Conservation (phyloP, 2,797 vertebrate genomes). For the Apogon talboti region DNA sequence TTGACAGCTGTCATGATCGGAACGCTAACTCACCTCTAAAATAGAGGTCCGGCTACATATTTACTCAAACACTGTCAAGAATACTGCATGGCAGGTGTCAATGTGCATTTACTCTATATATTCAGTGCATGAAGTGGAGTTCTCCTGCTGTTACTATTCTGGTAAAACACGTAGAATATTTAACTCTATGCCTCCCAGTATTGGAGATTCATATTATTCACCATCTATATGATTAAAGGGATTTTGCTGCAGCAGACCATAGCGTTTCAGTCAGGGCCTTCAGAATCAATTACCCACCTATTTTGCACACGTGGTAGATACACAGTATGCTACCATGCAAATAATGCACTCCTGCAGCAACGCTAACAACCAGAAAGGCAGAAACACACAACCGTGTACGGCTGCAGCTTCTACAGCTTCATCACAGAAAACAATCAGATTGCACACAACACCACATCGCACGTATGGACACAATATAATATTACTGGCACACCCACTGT, state of each 20-base stretch:
- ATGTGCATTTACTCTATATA: slow-evolving; percentile 7
- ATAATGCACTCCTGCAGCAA: no score
- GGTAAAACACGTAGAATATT: slow-evolving; percentile 11
- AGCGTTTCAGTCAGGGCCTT: no score
- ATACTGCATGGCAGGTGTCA: slow-evolving; percentile 15
- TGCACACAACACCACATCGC: background rate
- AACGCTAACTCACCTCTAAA: slow-evolving; percentile 67
- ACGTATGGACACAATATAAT: no score
- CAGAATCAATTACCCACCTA: no score
- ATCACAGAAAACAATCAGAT: background rate
- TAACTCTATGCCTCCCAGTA: background rate
- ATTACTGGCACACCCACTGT: no score
- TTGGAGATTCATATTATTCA: background rate
- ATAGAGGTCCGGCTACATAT: slow-evolving; percentile 28
- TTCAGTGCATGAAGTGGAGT: background rate
- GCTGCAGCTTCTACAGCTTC: background rate
- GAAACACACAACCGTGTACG: no score
- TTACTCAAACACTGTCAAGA: slow-evolving; percentile 33
- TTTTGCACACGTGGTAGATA: no score
- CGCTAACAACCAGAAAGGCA: no score
- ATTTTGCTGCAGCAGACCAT: background rate
- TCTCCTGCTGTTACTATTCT: background rate
- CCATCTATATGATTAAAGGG: background rate
- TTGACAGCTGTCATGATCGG: slow-evolving; percentile 72
- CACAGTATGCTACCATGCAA: no score